Base-by-base conservation (phyloP, 2,888 invertebrate genomes). In the Drepanosiphum platanoidis region DNA sequence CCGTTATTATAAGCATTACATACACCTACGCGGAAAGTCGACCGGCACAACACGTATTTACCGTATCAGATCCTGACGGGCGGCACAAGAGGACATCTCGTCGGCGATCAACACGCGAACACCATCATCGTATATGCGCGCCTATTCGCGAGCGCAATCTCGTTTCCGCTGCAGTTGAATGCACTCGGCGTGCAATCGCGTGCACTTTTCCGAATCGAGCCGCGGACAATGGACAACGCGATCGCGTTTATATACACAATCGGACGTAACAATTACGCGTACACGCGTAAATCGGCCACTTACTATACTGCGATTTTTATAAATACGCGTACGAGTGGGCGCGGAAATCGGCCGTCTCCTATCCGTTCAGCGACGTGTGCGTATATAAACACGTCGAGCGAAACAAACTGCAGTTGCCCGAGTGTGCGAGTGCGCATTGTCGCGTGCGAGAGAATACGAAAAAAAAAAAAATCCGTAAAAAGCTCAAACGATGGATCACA, bases 161-260 rank as follows among this genome's bases (percentile, higher is more conserved):
- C 27, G 30, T 11, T 30, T 11, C 30, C 11, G 72, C 15, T 72
- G 72, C 72, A 72, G 72, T 72, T 42, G 32, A 30, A 34, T 32
- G 22, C 52, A n/a, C 30, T 52, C 22, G 42, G n/a, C 39, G 13
- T 72, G 42, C 72, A 27, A 72, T 72, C 42, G 75, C 58, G 75
- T 75, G 75, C 75, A 58, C 34, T 75, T 75, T 75, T 34, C n/a
- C 75, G 13, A 42, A 71, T 42, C 27, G 18, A 0, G 8, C 39
- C 7, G 70, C 70, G 61, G n/a, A 61, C 61, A 61, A 61, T 58
- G 58, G n/a, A 58, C 58, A 58, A n/a, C n/a, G n/a, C n/a, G n/a
- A 58, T 58, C n/a, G 58, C 8, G 58, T 58, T n/a, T n/a, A 8
- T 61, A 4, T 13, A n/a, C 1, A 27, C 27, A 8, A 27, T 9